Conservation (phyloP, 2,113 vertebrate genomes). For the Maccullochella peelii region DNA sequence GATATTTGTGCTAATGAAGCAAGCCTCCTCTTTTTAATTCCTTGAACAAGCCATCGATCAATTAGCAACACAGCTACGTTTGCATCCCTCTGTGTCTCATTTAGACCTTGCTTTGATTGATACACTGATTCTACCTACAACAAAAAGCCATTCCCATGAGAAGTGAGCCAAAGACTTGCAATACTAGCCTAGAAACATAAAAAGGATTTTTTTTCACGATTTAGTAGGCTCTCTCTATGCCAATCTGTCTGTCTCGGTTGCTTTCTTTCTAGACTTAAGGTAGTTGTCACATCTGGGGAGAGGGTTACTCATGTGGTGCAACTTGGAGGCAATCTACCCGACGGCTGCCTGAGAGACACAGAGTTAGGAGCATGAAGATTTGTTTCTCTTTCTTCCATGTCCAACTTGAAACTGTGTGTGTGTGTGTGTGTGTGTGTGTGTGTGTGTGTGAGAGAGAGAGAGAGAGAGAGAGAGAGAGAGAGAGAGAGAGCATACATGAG, state of each 20-base stretch:
- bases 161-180: slow-evolving; percentile 65
- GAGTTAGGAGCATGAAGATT: slow-evolving; percentile 40
- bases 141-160: slow-evolving; percentile 77
- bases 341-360: slow-evolving; percentile 38
- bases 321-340: slow-evolving; percentile 70
- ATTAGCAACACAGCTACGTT: slow-evolving; percentile 78
- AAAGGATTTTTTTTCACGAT: slow-evolving; percentile 33
- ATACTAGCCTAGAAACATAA: slow-evolving; percentile 68
- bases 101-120: slow-evolving; percentile 83
- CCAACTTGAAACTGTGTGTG: slow-evolving; percentile 22
- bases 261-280: slow-evolving; percentile 59
- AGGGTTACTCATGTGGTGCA: slow-evolving; percentile 71
- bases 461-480: slow-evolving; percentile 1
- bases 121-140: slow-evolving; percentile 79
- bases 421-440: neutral
- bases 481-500: slow-evolving; percentile 7
- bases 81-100: slow-evolving; percentile 84
- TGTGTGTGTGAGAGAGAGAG: slow-evolving; percentile 1
- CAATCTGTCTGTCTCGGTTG: slow-evolving; percentile 49
- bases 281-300: slow-evolving; percentile 64
- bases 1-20: slow-evolving; percentile 79
- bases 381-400: slow-evolving; percentile 33
- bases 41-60: slow-evolving; percentile 82
- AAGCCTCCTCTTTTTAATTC: slow-evolving; percentile 80
- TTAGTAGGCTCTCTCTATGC: slow-evolving; percentile 35